phyloP scores from a whole-genome alignment of 1,140 invertebrate species.

The Zophobas atratus region DNA sequence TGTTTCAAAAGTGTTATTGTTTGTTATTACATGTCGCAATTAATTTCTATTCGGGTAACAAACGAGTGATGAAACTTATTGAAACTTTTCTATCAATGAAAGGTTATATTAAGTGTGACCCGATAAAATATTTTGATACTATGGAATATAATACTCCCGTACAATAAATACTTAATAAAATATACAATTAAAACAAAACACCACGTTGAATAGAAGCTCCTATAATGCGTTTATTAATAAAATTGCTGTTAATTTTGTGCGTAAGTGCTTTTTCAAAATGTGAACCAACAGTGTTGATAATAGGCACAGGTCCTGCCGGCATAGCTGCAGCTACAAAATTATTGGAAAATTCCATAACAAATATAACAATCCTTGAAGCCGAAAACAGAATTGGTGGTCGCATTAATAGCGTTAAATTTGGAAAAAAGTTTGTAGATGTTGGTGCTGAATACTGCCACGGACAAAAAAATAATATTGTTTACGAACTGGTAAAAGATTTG shows the following conservation, averaged over 20 bases:
- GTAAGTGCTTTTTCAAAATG: background rate
- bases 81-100: too few species aligned
- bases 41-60: too few species aligned
- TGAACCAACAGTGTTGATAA: slow-evolving; percentile 63
- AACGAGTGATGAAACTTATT: too few species aligned
- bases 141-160: too few species aligned
- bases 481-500: slow-evolving; percentile 74
- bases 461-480: slow-evolving; percentile 79
- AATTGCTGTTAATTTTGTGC: background rate
- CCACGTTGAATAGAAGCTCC: too few species aligned
- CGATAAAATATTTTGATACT: too few species aligned
- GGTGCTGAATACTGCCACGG: slow-evolving; percentile 92
- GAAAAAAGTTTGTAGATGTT: slow-evolving; percentile 78
- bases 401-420: slow-evolving; percentile 74
- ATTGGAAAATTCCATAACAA: slow-evolving; percentile 68
- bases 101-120: too few species aligned
- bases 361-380: slow-evolving; percentile 77
- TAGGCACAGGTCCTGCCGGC: slow-evolving; percentile 73
- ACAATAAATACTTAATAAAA: too few species aligned
- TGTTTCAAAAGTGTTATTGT: too few species aligned
- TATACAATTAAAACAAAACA: too few species aligned
- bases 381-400: slow-evolving; percentile 76
- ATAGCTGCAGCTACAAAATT: slow-evolving; percentile 72
- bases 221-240: background rate
- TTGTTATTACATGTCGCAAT: too few species aligned